Base-by-base conservation (phyloP, 2,888 invertebrate species). In the Oscheius myriophilus region DNA sequence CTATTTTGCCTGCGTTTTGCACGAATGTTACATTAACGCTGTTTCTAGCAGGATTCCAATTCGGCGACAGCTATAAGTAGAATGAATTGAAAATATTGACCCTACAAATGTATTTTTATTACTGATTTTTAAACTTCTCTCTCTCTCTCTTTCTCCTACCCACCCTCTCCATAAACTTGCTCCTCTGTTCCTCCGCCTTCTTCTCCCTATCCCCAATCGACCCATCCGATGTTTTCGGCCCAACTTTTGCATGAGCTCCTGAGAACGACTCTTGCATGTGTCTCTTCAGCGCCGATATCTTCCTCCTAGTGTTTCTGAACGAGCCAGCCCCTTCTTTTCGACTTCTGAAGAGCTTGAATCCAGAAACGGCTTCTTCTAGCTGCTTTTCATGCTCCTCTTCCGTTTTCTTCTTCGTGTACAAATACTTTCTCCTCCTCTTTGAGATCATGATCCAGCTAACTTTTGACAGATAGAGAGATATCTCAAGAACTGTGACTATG, bases 401-500 rank as follows among this genome's bases (percentile, higher is more conserved):
- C 18, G 70, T 73, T 25, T 69, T 52, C 61, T 75, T 79, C 73
- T 82, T 80, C 55, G 66, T 69, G 42, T 72, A 72, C 72, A 82
- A 71, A 61, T 82, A 78, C 25, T 75, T 69, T 23, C 81, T 46
- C 49, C 81, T 65, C 41, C 67, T 71, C 55, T 75, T 82, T 21
- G 80, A 82, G 18, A 83, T 63, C 42, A 74, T 77, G n/a, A 85
- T 71, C 85, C 85, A 85, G 39, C 74, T 72, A 4, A 84, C 67
- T 72, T 85, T 85, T 21, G 73, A 73, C 45, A 85, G 69, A 72
- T 71, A 85, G n/a, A 85, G 75, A 53, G 77, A 67, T 9, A 84
- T 71, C 61, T 86, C 86, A n/a, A 77, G 74, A 41, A 84, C 69
- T 0, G 85, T 84, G 41, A 86, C 72, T n/a, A 86, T 70, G 14